Base-by-base conservation (phyloP, 2,888 invertebrate species). In the Rhyacophila evoluta region DNA sequence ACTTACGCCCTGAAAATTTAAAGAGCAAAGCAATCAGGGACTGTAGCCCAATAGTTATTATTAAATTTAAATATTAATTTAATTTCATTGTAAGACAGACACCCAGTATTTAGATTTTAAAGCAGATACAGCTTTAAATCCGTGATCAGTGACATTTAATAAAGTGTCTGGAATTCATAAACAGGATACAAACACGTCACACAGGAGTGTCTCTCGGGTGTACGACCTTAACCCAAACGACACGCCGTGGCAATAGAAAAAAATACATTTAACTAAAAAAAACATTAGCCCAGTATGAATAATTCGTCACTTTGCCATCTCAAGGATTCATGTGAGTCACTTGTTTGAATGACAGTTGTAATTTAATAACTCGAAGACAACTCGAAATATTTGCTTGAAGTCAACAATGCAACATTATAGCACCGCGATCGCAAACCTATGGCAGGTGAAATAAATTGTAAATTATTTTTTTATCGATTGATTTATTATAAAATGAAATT, bases 151-250 rank as follows among this genome's bases (percentile, higher is more conserved):
- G 8, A 5, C 3, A 55, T 55, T 55, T 19, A 27, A 19, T 70
- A 72, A 69, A 33, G 76, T 72, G 76, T 72, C 37, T 72, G 76
- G 76, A 76, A 76, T 76, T 76, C 55, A 29, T 36, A 37, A 76
- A 71, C 55, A 76, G 76, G 76, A 76, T 76, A 76, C 69, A 70
- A 10, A 27, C 55, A 55, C 15, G 5, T 19, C 10, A 19, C 19
- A 55, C 55, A 19, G 55, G 55, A 55, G 55, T 55, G 55, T 55
- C 55, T 19, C 55, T 55, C 55, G 19, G 55, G 55, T 19, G 55
- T 19, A 10, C 19, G 55, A 55, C 55, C 55, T 55, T 55, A 55
- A 55, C 55, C 55, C 55, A 55, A 55, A 39, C 39, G 39, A 39
- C 39, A n/a, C n/a, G n/a, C n/a, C n/a, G 39, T 39, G 39, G 15